phyloP scores from a whole-genome alignment of 2,113 vertebrate genomes.

The Sclerurus mexicanus region DNA sequence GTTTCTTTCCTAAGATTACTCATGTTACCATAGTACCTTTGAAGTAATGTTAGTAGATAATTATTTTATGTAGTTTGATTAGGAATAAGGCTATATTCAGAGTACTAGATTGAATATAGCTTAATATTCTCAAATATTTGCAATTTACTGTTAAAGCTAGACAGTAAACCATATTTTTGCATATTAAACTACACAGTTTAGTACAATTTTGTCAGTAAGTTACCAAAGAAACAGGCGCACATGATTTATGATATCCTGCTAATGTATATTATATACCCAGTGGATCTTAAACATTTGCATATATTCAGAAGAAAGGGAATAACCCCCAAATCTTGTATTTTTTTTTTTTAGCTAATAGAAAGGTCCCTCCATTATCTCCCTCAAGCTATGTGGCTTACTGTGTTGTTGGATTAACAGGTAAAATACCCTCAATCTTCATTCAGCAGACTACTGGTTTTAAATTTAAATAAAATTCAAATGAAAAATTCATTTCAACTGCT shows the following conservation, averaged over 20 bases:
- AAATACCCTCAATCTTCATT: neutral
- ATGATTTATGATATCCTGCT: neutral
- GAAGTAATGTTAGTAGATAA: neutral
- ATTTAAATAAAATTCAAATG: neutral
- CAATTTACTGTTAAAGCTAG: neutral
- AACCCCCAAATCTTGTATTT: neutral
- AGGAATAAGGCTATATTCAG: neutral
- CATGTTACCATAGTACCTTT: neutral
- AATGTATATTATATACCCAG: neutral
- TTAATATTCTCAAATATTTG: neutral
- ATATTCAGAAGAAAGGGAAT: neutral
- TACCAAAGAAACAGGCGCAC: neutral
- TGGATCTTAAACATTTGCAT: neutral
- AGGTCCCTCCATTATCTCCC: fast-evolving
- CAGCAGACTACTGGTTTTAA: neutral
- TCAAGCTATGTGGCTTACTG: neutral
- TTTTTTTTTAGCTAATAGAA: neutral
- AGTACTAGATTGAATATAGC: neutral
- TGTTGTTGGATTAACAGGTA: neutral
- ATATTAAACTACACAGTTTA: neutral
- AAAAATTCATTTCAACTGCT: neutral
- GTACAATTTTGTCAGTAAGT: neutral
- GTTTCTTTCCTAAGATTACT: neutral
- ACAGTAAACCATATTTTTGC: neutral
- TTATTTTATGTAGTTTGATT: neutral